Evolutionary conservation across 2,113 vertebrate species (phyloP).

Genomic region (Rhynchopsitta pachyrhyncha): DNA sequence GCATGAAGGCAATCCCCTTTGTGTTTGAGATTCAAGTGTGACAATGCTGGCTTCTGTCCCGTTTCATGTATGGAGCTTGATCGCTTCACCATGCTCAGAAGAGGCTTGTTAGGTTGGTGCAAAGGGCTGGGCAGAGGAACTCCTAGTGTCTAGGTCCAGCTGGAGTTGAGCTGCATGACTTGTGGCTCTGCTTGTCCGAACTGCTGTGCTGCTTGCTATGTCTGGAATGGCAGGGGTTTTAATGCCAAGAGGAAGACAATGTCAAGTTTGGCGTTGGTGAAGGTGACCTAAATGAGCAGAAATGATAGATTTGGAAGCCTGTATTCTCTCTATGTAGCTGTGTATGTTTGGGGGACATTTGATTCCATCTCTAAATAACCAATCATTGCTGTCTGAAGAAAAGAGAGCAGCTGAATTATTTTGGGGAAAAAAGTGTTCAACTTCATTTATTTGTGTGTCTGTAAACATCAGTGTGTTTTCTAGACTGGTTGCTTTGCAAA

Average conservation of each 20-base stretch:
- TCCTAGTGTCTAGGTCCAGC: accelerated
- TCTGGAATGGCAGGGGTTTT: not conserved
- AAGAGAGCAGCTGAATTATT: not conserved
- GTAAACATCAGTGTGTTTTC: not conserved
- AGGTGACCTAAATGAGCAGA: not conserved
- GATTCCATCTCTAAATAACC: slow-evolving; percentile 43
- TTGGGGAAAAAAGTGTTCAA: not conserved
- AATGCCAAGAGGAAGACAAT: not conserved
- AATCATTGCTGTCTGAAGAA: not conserved
- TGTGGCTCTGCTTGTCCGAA: not conserved
- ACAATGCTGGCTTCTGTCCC: not conserved
- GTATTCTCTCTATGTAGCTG: not conserved
- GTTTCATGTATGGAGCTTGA: not conserved
- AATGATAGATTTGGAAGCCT: not conserved
- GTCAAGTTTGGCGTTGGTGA: not conserved
- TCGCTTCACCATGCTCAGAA: accelerated
- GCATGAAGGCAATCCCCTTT: not conserved
- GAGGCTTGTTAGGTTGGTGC: not conserved
- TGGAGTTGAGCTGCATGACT: not conserved
- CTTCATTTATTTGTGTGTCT: not conserved
- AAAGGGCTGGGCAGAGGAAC: not conserved
- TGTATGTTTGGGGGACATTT: not conserved
- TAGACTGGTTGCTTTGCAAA: not conserved
- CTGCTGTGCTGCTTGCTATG: not conserved
- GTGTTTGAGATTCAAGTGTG: not conserved